phyloP scores from a whole-genome alignment of 2,797 vertebrate species.

The Rhyacichthys aspro region DNA sequence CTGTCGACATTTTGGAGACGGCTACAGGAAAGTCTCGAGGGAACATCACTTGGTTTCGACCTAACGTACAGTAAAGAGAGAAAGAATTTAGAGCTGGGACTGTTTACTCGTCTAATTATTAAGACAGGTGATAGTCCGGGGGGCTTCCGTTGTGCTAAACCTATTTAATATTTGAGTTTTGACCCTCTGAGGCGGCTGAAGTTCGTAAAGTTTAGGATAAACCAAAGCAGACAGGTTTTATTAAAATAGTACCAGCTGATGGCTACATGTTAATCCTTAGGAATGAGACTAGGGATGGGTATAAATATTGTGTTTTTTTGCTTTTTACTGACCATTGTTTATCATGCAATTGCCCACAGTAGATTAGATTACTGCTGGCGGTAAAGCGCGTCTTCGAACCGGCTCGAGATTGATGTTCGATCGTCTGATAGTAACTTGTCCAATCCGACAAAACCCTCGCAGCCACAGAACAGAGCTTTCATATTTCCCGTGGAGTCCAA shows the following conservation, averaged over 20 bases:
- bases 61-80: slow-evolving; percentile 1
- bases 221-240: too few species aligned
- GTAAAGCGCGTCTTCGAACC: neutral
- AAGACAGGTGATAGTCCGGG: neutral
- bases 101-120: neutral
- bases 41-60: slow-evolving; percentile 14
- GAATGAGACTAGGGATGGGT: too few species aligned
- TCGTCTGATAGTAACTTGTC: slow-evolving; percentile 9
- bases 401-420: neutral
- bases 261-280: too few species aligned
- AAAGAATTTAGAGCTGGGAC: too few species aligned
- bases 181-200: too few species aligned
- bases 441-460: neutral
- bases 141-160: too few species aligned
- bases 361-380: neutral
- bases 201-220: too few species aligned
- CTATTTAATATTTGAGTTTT: neutral
- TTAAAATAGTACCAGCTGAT: too few species aligned
- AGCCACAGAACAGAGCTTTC: neutral
- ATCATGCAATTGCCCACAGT: neutral
- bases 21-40: too few species aligned
- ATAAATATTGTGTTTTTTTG: too few species aligned
- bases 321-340: neutral
- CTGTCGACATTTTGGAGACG: too few species aligned
- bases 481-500: neutral